Percentiles rank a stretch among this genome's conserved stretches.
phyloP scores from a whole-genome alignment of 2,888 invertebrate genomes.

The Prosapia bicincta region DNA sequence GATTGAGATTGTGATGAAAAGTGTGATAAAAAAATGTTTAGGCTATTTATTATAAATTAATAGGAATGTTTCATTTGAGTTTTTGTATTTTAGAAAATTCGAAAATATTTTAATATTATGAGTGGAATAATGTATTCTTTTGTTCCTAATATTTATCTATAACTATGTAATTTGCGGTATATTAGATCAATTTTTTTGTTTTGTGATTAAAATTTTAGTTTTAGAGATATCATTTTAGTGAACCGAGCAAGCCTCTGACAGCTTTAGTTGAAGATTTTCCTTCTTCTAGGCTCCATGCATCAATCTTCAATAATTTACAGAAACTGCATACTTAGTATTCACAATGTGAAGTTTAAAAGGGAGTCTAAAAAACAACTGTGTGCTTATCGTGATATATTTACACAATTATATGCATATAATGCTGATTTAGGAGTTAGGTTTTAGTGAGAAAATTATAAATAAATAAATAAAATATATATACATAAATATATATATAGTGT shows the following conservation, averaged over 20 bases:
- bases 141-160: neutral
- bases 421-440: constrained; percentile 7
- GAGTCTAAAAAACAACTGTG: constrained; percentile 10
- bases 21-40: constrained; percentile 17
- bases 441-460: constrained; percentile 12
- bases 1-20: constrained; percentile 16
- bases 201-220: neutral
- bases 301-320: neutral
- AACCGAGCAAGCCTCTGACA: neutral
- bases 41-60: neutral
- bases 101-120: neutral
- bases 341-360: constrained; percentile 24
- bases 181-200: neutral
- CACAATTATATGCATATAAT: constrained; percentile 26
- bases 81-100: neutral
- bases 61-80: neutral
- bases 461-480: constrained; percentile 20
- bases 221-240: neutral
- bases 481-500: constrained; percentile 17
- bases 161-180: neutral
- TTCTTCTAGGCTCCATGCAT: neutral
- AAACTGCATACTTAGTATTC: constrained; percentile 25
- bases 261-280: neutral
- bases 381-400: constrained; percentile 32
- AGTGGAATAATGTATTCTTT: neutral